Evolutionary conservation across 2,888 invertebrate genomes (phyloP).

Genomic region (Lepidocyrtinus sp.): DNA sequence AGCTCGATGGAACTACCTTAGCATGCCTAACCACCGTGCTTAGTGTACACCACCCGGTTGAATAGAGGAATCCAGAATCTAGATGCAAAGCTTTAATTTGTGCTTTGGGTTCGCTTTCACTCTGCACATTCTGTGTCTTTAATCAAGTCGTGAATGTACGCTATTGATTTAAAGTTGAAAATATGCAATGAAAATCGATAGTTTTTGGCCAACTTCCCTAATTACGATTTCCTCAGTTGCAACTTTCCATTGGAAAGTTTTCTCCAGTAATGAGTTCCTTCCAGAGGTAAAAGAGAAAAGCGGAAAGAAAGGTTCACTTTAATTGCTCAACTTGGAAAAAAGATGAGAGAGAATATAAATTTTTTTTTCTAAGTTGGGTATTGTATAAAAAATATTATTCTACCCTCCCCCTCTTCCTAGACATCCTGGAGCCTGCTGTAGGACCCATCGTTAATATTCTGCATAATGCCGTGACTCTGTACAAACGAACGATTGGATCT

Average conservation of each 20-base stretch:
- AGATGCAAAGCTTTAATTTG: no score
- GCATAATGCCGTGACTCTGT: constrained; percentile 74
- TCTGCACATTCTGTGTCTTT: not conserved
- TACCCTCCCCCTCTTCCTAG: constrained; percentile 41
- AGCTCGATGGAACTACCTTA: no score
- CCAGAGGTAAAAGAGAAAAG: not conserved
- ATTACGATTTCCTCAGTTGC: not conserved
- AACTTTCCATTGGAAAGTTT: constrained; percentile 1
- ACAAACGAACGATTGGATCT: constrained; percentile 77
- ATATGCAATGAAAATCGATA: not conserved
- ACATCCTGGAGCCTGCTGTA: constrained; percentile 69
- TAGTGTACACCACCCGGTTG: no score
- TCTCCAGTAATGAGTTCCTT: not conserved
- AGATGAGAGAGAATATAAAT: no score
- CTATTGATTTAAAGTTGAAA: not conserved
- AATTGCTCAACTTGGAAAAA: no score
- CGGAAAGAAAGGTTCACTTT: no score
- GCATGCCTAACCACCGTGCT: no score
- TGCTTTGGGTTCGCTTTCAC: no score
- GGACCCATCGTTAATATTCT: constrained; percentile 70
- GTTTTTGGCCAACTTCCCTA: not conserved
- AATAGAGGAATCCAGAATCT: no score
- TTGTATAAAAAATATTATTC: no score
- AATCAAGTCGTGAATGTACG: constrained; percentile 3
- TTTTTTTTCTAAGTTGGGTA: no score